Evolutionary conservation across 2,888 invertebrate genomes (phyloP), one percentile per base, ranked within the genome.

Genomic region (Thyatira batis): DNA sequence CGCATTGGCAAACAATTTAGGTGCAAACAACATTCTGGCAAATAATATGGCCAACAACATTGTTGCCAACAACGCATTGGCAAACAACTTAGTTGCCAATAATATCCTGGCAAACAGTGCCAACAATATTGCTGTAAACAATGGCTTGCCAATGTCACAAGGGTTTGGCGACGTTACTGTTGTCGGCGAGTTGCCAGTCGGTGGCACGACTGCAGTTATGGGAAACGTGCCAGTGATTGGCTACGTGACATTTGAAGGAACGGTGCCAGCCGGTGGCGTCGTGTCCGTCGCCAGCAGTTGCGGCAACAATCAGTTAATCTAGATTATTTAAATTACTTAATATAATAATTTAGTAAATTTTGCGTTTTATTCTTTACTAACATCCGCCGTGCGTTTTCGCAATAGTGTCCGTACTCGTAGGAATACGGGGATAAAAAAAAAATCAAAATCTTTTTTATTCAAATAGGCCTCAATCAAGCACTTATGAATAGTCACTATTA

Each of bases 191-290:
- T 56, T 88, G 65, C 89, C 87, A 63, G 85, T 87, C 0, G 75
- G 76, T 49, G 89, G 89, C 1, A 76, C 73, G 1, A 87, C 89
- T 0, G 76, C 77, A 1, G 72, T 89, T 0, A 52, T 73, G 45
- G 90, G 89, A 9, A 86, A 88, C 28, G 82, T 86, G 54, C 89
- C 89, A 60, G 85, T 90, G 0, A 84, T 89, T 60, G 90, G 90
- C 48, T 89, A 84, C 53, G 89, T 90, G 0, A 84, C 83, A 1
- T 90, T 90, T 51, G 89, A 90, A 51, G 90, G 89, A 0, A 73
- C 75, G 1, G 67, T 90, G 21, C 89, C 90, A 51, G 89, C 87
- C 0, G 84, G 81, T 13, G 89, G 90, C 0, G 60, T 82, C 3
- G 89, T 90, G 0, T 82, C 82, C 5, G 82, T 89, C 3, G 86